Evolutionary conservation across 2,113 vertebrate genomes (phyloP).

Genomic region (Litocranius walleri): DNA sequence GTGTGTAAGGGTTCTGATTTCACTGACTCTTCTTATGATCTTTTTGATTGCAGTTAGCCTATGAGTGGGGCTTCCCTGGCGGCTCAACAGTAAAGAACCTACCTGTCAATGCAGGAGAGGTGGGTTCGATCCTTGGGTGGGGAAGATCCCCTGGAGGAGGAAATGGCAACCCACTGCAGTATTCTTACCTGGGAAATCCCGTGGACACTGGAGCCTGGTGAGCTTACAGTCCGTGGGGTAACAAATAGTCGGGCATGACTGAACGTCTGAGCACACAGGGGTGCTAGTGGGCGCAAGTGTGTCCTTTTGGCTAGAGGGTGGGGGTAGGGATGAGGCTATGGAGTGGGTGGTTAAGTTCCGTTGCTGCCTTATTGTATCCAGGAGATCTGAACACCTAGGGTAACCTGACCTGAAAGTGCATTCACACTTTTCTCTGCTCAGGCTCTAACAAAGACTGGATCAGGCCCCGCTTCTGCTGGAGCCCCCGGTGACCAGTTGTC

Average conservation of each 20-base stretch:
- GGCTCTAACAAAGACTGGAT: neutral
- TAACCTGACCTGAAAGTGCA: neutral
- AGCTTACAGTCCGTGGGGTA: neutral
- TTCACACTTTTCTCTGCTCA: neutral
- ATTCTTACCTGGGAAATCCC: neutral
- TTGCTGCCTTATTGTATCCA: neutral
- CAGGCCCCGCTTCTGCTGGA: neutral
- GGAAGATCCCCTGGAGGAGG: neutral
- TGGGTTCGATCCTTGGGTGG: neutral
- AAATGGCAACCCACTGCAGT: neutral
- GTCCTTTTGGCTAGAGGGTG: neutral
- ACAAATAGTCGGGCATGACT: neutral
- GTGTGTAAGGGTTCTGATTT: too few relatives aligned
- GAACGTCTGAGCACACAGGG: neutral
- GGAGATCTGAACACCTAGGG: neutral
- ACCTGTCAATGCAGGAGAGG: neutral
- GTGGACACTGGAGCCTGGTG: neutral
- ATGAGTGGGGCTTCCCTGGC: neutral
- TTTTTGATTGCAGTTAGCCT: neutral
- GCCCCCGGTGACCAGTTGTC: neutral
- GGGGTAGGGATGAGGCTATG: fast-evolving
- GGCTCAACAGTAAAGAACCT: fast-evolving
- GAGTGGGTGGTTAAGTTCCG: fast-evolving
- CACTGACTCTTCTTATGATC: too few relatives aligned
- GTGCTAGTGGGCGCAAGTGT: neutral